Evolutionary conservation across 2,797 vertebrate genomes (phyloP).

Genomic region (Poecilia velifera): DNA sequence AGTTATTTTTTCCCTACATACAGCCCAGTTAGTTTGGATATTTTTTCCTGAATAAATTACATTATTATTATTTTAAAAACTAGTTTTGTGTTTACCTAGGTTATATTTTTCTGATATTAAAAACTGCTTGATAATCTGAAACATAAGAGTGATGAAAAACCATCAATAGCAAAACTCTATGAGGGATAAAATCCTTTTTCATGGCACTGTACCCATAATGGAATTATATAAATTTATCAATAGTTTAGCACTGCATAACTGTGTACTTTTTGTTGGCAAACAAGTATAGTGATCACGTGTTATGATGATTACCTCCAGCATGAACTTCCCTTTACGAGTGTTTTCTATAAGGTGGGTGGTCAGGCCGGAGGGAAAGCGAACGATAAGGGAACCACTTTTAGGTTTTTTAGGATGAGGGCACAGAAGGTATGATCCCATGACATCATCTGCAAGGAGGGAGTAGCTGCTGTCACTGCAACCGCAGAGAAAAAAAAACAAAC

Average conservation of each 20-base stretch:
- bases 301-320: slow-evolving; percentile 83
- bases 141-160: neutral
- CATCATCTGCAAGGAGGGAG: slow-evolving; percentile 85
- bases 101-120: neutral
- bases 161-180: neutral
- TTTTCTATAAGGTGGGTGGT: slow-evolving; percentile 81
- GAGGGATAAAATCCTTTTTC: neutral
- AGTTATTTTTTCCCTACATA: neutral
- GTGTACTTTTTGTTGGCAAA: neutral
- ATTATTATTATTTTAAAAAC: neutral
- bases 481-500: neutral
- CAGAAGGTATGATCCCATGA: slow-evolving; percentile 90
- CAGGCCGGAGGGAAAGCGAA: slow-evolving; percentile 85
- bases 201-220: neutral
- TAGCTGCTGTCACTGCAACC: slow-evolving; percentile 82
- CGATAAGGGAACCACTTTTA: slow-evolving; percentile 83
- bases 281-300: neutral
- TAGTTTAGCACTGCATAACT: neutral
- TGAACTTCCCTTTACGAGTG: slow-evolving; percentile 81
- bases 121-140: neutral
- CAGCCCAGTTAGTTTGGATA: neutral
- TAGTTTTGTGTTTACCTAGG: neutral
- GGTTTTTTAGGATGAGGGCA: slow-evolving; percentile 82
- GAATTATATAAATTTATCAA: neutral
- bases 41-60: neutral